A percentile compares a stretch with the other conserved stretches of the same genome.
These are phyloP conservation scores for Lerema accius DNA, from an alignment of 1,140 invertebrate species.

Conservation along the genomic window DNA sequence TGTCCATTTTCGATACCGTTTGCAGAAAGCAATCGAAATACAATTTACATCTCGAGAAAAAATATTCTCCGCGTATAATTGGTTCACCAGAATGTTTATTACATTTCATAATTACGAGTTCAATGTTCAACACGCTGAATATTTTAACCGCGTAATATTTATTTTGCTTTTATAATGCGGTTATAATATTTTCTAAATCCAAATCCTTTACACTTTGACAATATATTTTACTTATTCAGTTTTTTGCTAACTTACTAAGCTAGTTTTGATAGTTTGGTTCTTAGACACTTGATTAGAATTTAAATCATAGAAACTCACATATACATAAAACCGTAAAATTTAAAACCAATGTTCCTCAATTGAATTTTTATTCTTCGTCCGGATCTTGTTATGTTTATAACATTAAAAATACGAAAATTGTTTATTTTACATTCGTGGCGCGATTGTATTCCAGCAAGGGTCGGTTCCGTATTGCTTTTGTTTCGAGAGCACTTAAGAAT, in stretches of 20 bases:
- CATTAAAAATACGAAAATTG: background rate
- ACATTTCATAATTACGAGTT: background rate
- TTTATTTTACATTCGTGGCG: conserved; percentile 15
- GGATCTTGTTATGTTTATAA: background rate
- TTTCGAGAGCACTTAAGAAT: conserved; percentile 26
- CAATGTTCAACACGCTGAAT: background rate
- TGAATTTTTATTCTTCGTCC: too few relatives aligned
- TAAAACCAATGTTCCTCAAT: too few relatives aligned
- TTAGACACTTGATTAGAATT: too few relatives aligned
- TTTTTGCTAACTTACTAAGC: too few relatives aligned
- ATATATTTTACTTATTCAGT: too few relatives aligned
- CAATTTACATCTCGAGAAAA: background rate
- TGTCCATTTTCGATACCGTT: background rate
- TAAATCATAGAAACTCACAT: too few relatives aligned
- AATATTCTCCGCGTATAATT: background rate
- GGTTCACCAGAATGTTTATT: background rate
- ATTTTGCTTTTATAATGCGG: too few relatives aligned
- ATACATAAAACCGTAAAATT: too few relatives aligned
- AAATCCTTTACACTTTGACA: too few relatives aligned
- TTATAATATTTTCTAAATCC: too few relatives aligned
- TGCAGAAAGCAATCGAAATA: background rate
- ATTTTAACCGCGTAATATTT: too few relatives aligned
- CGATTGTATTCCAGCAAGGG: conserved; percentile 4
- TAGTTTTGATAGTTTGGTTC: too few relatives aligned
- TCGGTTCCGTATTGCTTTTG: conserved; percentile 10